Conservation (phyloP, 2,113 vertebrate species). For the Atherinomorus stipes region DNA sequence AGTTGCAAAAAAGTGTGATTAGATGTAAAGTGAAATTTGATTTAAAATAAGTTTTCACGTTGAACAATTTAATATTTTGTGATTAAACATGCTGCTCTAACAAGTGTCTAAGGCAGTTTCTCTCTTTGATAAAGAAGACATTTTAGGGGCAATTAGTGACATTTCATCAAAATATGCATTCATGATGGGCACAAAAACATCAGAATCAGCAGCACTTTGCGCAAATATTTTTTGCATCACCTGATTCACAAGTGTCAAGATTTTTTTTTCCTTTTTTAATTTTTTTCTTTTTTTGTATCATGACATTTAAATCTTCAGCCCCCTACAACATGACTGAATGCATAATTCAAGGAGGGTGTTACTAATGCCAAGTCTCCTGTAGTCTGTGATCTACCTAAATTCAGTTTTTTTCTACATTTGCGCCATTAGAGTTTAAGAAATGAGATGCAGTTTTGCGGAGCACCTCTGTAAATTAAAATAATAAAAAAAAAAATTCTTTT, state of each 20-base stretch:
- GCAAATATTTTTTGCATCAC: not conserved
- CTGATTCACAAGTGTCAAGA: not conserved
- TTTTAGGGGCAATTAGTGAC: constrained; percentile 17
- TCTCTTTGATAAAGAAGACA: constrained; percentile 28
- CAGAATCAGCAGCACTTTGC: not conserved
- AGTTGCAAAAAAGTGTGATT: constrained; percentile 41
- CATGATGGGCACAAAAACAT: constrained; percentile 2
- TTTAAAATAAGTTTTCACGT: constrained; percentile 27
- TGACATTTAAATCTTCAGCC: not conserved
- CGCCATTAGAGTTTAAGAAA: constrained; percentile 15
- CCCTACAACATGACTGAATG: constrained; percentile 27
- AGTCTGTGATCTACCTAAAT: constrained; percentile 16
- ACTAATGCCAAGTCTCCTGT: constrained; percentile 25
- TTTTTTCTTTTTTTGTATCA: too few species aligned
- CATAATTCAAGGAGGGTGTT: constrained; percentile 37
- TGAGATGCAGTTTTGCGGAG: constrained; percentile 22
- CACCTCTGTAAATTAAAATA: constrained; percentile 12
- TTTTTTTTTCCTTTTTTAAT: too few species aligned
- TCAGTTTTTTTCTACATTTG: constrained; percentile 27
- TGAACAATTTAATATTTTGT: constrained; percentile 36
- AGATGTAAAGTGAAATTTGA: constrained; percentile 39
- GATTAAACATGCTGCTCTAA: constrained; percentile 33
- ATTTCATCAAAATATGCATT: constrained; percentile 58
- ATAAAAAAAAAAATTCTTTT: not conserved
- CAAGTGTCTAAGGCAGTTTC: constrained; percentile 29